Conservation (phyloP, 2,888 invertebrate genomes). For the Aromia moschata region DNA sequence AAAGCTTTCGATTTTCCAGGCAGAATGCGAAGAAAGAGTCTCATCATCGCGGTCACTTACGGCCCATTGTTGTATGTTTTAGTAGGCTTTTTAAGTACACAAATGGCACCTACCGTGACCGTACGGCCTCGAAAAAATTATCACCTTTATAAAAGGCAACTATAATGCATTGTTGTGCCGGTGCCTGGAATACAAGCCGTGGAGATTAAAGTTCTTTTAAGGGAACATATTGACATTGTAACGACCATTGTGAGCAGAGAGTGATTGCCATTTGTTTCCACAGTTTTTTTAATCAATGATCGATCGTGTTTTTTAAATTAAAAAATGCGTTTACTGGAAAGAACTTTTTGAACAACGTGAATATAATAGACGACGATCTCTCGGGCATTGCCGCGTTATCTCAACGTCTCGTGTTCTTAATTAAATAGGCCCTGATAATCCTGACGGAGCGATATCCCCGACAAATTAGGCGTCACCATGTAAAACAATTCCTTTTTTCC, state of each 20-base stretch:
- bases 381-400: no score
- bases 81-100: conserved; percentile 17
- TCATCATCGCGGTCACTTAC: conserved; percentile 14
- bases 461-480: conserved; percentile 31
- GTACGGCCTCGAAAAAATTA: conserved; percentile 20
- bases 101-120: conserved; percentile 25
- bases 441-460: not conserved
- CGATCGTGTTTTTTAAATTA: no score
- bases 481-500: conserved; percentile 36
- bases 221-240: conserved; percentile 21
- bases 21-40: conserved; percentile 7
- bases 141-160: conserved; percentile 25
- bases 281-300: no score
- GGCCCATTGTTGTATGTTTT: conserved; percentile 12
- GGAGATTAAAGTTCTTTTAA: conserved; percentile 21
- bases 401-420: no score
- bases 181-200: conserved; percentile 14
- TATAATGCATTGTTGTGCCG: conserved; percentile 16
- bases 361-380: no score
- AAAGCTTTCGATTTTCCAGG: not conserved
- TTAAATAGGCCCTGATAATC: not conserved
- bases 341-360: no score
- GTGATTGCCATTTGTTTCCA: no score
- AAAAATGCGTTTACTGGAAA: no score
- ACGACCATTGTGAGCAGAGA: conserved; percentile 6